Conservation (phyloP, 1,140 invertebrate genomes). For the Papilio xuthus region DNA sequence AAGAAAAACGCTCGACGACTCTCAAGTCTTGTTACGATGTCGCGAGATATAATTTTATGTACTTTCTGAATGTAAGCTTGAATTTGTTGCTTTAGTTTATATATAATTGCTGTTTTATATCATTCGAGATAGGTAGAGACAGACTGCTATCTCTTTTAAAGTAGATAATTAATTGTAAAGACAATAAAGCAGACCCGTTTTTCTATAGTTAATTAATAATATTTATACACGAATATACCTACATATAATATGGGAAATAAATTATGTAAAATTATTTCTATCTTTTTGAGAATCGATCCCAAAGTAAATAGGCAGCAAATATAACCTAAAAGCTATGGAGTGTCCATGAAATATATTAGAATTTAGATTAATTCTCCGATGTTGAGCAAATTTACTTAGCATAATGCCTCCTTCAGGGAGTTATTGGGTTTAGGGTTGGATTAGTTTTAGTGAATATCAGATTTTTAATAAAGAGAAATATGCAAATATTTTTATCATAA, state of each 20-base stretch:
- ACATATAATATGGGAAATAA: background rate
- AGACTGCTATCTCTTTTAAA: background rate
- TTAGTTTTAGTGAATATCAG: constrained; percentile 29
- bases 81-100: background rate
- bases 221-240: too few relatives aligned
- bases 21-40: constrained; percentile 30
- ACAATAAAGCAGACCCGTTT: background rate
- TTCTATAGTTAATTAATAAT: background rate
- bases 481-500: constrained; percentile 9
- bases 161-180: background rate
- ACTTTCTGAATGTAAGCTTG: constrained; percentile 7
- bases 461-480: constrained; percentile 33
- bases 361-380: constrained; percentile 30
- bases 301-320: background rate
- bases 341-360: constrained; percentile 31
- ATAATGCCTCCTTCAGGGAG: constrained; percentile 31
- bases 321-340: background rate
- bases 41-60: constrained; percentile 25
- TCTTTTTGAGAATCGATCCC: background rate
- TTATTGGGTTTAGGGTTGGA: constrained; percentile 34
- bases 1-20: constrained; percentile 45
- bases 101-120: background rate
- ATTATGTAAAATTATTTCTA: background rate
- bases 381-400: constrained; percentile 28
- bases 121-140: background rate